Evolutionary conservation across 2,888 invertebrate genomes (phyloP), one percentile per base, ranked within the genome.

Genomic region (Sarcophaga caerulescens): DNA sequence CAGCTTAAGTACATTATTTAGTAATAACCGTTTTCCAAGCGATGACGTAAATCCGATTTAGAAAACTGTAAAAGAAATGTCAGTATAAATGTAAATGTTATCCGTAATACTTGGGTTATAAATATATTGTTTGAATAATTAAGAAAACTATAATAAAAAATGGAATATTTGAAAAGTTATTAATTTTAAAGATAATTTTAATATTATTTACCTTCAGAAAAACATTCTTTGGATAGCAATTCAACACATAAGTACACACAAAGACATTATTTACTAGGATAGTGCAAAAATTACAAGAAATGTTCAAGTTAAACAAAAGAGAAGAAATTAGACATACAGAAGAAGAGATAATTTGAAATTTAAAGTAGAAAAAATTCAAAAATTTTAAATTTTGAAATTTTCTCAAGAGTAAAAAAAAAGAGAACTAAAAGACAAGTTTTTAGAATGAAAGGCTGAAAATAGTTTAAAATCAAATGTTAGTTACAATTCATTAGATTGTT

Each of bases 11-110:
- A 35, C 10, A 35, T 35, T 35, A 35, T 35, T 35, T 35, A 35
- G 35, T 35, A 35, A 35, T 35, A 35, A 10, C 35, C 35, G 35
- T 63, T 83, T 52, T 83, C 73, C 80, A 81, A 83, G 65, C 83
- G 76, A 74, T 83, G 73, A 4, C 87, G 83, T n/a, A 87, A 69
- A 68, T 87, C 85, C 5, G 70, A 74, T 79, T 81, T 84, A 5
- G 87, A 78, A 66, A 87, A 81, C 87, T 87, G 71, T 21, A 83
- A 82, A n/a, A 57, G 23, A 63, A 25, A 66, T 65, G 44, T 44
- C 60, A n/a, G 65, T 68, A 71, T 35, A 25, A 44, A 63, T 44
- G 23, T 45, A 21, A 62, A 62, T 44, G 8, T 10, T 74, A 21
- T 19, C 19, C 23, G 2, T 17, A 25, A 69, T 35, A 35, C 35